Conservation (phyloP, 2,797 vertebrate genomes). For the Centropyge bicolor region DNA sequence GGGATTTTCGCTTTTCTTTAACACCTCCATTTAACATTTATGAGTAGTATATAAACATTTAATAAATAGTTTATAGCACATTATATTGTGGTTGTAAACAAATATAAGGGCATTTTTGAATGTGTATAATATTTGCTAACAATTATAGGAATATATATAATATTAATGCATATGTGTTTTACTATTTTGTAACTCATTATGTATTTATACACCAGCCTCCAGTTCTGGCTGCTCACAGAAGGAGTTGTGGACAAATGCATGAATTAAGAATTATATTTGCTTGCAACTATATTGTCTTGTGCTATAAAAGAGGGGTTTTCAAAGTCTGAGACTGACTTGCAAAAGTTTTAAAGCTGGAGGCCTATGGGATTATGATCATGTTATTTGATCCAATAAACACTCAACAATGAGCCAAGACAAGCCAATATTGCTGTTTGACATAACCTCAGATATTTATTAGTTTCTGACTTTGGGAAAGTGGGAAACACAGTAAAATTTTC, state of each 20-base stretch:
- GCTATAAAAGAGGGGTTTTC: neutral
- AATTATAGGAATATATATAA: neutral
- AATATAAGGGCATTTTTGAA: neutral
- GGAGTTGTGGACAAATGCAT: neutral
- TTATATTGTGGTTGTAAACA: neutral
- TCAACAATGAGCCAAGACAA: too few species aligned
- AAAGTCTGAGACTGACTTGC: too few species aligned
- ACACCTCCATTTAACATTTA: neutral
- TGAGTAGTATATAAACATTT: neutral
- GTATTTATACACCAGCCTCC: neutral
- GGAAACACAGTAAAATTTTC: too few species aligned
- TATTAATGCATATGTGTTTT: neutral
- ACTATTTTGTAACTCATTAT: neutral
- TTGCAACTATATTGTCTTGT: neutral
- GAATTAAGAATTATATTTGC: neutral
- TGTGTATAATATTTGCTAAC: too few species aligned
- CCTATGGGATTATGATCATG: too few species aligned
- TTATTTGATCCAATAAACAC: too few species aligned
- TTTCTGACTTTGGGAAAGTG: too few species aligned
- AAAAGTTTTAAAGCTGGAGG: too few species aligned
- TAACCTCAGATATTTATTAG: too few species aligned
- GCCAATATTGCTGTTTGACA: too few species aligned
- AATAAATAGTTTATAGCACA: neutral
- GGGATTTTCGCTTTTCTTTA: neutral
- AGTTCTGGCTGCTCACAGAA: neutral